A percentile compares a stretch with the other conserved stretches of the same genome.
Evolutionary conservation across 2,797 vertebrate species (phyloP).

Genomic region (Pelobates cultripes): DNA sequence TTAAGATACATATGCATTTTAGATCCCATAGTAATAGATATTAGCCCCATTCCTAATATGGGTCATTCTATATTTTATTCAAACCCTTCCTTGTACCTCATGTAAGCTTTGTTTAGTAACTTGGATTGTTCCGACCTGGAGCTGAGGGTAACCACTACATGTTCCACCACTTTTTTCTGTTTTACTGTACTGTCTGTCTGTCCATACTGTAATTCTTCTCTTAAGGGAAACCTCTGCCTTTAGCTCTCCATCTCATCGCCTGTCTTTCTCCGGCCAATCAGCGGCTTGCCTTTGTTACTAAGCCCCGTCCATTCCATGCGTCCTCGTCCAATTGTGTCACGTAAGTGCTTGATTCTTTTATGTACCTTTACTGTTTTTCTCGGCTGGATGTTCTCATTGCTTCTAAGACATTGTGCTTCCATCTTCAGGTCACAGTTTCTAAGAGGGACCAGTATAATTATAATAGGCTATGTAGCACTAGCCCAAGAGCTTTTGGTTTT

Average conservation of each 20-base stretch:
- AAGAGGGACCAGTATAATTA: background rate
- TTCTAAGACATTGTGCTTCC: conserved; percentile 36
- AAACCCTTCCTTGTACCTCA: no score
- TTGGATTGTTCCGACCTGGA: conserved; percentile 18
- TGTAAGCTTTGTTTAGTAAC: background rate
- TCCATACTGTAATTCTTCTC: conserved; percentile 56
- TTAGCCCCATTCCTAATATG: background rate
- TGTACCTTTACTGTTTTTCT: conserved; percentile 47
- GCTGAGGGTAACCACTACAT: conserved; percentile 34
- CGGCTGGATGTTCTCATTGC: conserved; percentile 42
- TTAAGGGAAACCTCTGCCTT: conserved; percentile 52
- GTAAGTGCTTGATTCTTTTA: conserved; percentile 56
- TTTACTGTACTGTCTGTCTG: conserved; percentile 54
- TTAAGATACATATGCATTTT: background rate
- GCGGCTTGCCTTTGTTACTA: conserved; percentile 56
- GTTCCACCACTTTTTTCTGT: conserved; percentile 34
- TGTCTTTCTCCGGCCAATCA: conserved; percentile 53
- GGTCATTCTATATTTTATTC: no score
- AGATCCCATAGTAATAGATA: background rate
- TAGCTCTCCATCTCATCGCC: conserved; percentile 54
- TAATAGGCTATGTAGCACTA: background rate
- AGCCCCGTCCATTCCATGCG: conserved; percentile 54
- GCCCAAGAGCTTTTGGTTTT: conserved; percentile 2
- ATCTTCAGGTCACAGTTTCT: conserved; percentile 10
- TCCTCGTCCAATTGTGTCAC: conserved; percentile 56